Percentiles rank a stretch among this genome's conserved stretches.
Evolutionary conservation across 2,888 invertebrate species (phyloP).

Genomic region (Ectobius pallidus): DNA sequence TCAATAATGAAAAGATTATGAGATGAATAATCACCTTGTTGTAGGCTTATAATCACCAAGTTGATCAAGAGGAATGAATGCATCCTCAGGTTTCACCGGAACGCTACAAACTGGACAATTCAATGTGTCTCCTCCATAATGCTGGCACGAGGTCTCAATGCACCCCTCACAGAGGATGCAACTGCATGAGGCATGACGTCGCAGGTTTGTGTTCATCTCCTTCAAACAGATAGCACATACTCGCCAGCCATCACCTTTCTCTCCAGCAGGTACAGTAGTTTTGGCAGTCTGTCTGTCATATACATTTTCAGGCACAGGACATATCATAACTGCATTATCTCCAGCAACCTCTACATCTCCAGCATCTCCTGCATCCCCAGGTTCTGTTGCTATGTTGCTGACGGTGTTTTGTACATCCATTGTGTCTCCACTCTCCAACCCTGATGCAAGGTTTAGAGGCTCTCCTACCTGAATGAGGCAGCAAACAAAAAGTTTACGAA

Average conservation of each 20-base stretch:
- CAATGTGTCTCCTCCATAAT: conserved; percentile 49
- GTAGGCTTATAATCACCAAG: conserved; percentile 46
- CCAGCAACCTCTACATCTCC: too few relatives aligned
- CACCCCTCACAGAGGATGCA: conserved; percentile 65
- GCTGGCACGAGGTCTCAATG: conserved; percentile 53
- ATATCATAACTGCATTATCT: conserved; percentile 16
- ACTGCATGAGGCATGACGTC: conserved; percentile 61
- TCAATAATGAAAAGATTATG: too few relatives aligned
- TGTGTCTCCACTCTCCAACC: background rate
- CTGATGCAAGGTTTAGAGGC: conserved; percentile 1
- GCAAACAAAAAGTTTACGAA: too few relatives aligned
- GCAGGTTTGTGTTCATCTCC: conserved; percentile 61
- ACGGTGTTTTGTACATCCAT: background rate
- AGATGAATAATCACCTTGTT: conserved; percentile 37
- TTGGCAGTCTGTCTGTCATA: conserved; percentile 28
- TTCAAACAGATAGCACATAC: conserved; percentile 66
- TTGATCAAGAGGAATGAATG: conserved; percentile 54
- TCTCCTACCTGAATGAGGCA: background rate
- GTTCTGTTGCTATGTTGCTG: too few relatives aligned
- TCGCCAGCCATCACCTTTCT: conserved; percentile 50
- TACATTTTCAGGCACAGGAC: conserved; percentile 32
- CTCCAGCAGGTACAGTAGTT: conserved; percentile 31
- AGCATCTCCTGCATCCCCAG: too few relatives aligned
- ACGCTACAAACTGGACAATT: conserved; percentile 57
- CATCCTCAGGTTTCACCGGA: conserved; percentile 54